Evolutionary conservation across 2,113 vertebrate species (phyloP), one percentile per base, ranked within the genome.

Genomic region (Jaculus jaculus): DNA sequence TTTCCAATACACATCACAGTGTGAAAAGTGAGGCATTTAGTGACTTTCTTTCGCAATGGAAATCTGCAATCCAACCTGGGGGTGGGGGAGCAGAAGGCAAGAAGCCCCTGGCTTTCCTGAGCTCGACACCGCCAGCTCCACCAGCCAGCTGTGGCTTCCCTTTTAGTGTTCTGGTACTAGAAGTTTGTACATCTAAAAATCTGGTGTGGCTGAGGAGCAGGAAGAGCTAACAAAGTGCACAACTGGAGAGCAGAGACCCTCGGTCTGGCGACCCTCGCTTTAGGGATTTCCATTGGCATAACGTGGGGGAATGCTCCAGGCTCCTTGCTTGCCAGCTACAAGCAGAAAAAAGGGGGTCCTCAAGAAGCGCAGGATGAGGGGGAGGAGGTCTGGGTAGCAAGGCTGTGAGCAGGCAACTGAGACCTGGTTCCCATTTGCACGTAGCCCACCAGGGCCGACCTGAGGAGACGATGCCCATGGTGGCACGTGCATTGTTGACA

Each of bases 1-100:
- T 97, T 97, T 97, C 92, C 82, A 97, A 97, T 97, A 96, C 96
- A 84, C 84, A 42, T 32, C 42, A 65, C 96, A 93, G 91, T 97
- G 97, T 97, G 96, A 96, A 98, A 97, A 97, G 94, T 96, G 94
- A 96, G 97, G 95, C 97, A 97, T 94, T 97, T 97, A 97, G 97
- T 97, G 96, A 97, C 93, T 97, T 96, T 94, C 96, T 93, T 97
- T 97, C 96, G 97, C 97, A 97, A 96, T 98, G 97, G 97, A 98
- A 98, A 98, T 98, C 96, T 96, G 96, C 97, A 97, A 97, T 97
- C 97, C 97, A 97, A 90, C 95, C 96, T 91, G 95, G 65, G 93
- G 66, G 92, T 89, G n/a, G 92, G 95, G 65, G 93, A 63, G 92
- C 90, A 37, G 92, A 95, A 96, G 80, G 92, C n/a, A 30, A 82